Base-by-base conservation (phyloP, 2,113 vertebrate species). In the Anguilla rostrata region DNA sequence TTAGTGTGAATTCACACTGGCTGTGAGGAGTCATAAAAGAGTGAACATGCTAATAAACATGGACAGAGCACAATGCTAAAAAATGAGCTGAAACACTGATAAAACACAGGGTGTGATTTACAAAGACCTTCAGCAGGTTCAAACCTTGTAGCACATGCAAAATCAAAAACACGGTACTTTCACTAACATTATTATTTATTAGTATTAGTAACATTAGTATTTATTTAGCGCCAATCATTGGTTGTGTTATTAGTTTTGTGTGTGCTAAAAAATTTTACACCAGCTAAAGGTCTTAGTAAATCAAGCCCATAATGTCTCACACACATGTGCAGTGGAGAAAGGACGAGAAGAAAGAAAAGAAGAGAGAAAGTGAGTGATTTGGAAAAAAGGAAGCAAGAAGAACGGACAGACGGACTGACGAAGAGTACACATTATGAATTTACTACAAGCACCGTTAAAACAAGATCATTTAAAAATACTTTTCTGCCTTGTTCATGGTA, bases 31-130 rank as follows among this genome's bases (percentile, higher is more conserved):
- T 91, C 90, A 92, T 93, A 92, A 93, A 93, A 91, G 90, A 92
- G 92, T 93, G 92, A 93, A 95, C 92, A 92, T 91, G 92, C 89
- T 93, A 90, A 93, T 93, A 92, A 93, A 92, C 90, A 85, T 81
- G 88, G 87, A 90, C 89, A 87, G 88, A 29, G 88, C 49, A 84
- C 89, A 91, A 93, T 93, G 94, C 93, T 93, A 46, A 92, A 92
- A 94, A 93, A 90, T 86, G 91, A 87, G 91, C 93, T 94, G 90
- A 94, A 93, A 94, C 92, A 88, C 84, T 93, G 90, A 94, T 91
- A 91, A 92, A 93, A 92, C 87, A 88, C 85, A 34, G 34, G 34
- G 34, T 34, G 34, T 34, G 34, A 34, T 34, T 34, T 34, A 34
- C 34, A 34, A 34, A 34, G 34, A 34, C 34, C 34, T 34, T 34